A percentile compares a stretch with the other conserved stretches of the same genome.
Evolutionary conservation across 2,113 vertebrate genomes (phyloP).

Genomic region (Chinchilla lanigera): DNA sequence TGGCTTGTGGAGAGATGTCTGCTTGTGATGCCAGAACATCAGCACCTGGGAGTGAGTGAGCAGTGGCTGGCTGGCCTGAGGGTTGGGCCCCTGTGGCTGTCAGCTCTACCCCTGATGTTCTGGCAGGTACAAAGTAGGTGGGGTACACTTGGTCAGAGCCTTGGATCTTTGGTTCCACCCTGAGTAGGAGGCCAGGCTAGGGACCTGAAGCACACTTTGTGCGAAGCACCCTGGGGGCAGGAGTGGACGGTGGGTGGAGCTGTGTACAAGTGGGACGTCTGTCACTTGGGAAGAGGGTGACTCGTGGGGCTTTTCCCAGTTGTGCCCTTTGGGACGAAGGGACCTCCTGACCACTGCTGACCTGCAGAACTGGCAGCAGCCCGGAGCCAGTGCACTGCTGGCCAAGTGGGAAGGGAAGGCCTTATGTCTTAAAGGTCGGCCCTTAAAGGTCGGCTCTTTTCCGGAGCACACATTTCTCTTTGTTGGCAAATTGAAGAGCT

Average conservation of each 20-base stretch:
- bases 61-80: background rate
- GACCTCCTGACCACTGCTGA: background rate
- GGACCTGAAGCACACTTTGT: rapidly evolving
- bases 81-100: background rate
- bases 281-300: background rate
- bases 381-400: rapidly evolving
- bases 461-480: background rate
- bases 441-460: background rate
- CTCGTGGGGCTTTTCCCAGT: background rate
- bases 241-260: rapidly evolving
- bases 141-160: background rate
- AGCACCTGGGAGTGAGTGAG: background rate
- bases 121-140: background rate
- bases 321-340: background rate
- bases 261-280: rapidly evolving
- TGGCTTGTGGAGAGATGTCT: too few species aligned
- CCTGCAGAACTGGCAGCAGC: rapidly evolving
- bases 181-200: background rate
- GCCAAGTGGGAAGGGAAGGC: background rate
- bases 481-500: background rate
- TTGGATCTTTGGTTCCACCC: background rate
- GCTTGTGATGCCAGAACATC: background rate
- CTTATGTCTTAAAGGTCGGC: background rate
- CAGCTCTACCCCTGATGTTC: background rate
- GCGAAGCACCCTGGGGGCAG: background rate